These are phyloP conservation scores for Trochalopteron elliotii DNA, from an alignment of 2,113 vertebrate species.

Conservation along the genomic window DNA sequence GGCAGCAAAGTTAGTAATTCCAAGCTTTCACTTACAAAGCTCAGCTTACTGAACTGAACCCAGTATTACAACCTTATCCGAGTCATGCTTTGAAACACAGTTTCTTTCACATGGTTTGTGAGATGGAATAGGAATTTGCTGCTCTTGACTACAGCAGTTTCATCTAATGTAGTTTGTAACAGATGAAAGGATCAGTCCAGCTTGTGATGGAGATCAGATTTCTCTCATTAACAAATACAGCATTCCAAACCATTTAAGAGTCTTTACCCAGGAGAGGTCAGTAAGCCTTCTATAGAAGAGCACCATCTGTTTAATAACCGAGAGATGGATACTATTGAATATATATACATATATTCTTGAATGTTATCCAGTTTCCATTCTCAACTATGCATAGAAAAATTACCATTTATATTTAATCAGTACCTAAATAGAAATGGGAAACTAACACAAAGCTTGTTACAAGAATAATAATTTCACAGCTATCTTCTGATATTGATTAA, in stretches of 20 bases:
- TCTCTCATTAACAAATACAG: not conserved
- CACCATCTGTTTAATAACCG: not conserved
- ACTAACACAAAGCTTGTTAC: not conserved
- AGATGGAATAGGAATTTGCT: not conserved
- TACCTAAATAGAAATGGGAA: not conserved
- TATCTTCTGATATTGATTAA: not conserved
- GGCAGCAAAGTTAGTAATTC: not conserved
- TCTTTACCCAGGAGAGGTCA: not conserved
- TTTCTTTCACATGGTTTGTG: not conserved
- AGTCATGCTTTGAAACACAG: not conserved
- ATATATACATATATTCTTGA: not conserved
- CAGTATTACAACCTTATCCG: not conserved
- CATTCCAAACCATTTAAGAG: not conserved
- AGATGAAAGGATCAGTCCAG: not conserved
- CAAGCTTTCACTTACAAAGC: not conserved
- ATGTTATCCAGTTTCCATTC: not conserved
- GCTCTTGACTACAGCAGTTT: not conserved
- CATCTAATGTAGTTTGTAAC: not conserved
- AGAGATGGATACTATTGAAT: not conserved
- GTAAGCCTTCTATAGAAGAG: not conserved
- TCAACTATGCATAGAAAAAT: not conserved
- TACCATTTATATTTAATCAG: not conserved
- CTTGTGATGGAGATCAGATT: not conserved
- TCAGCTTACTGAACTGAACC: not conserved
- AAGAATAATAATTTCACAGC: not conserved